Evolutionary conservation across 2,797 vertebrate species (phyloP).

Genomic region (Gallinago nigripennis): DNA sequence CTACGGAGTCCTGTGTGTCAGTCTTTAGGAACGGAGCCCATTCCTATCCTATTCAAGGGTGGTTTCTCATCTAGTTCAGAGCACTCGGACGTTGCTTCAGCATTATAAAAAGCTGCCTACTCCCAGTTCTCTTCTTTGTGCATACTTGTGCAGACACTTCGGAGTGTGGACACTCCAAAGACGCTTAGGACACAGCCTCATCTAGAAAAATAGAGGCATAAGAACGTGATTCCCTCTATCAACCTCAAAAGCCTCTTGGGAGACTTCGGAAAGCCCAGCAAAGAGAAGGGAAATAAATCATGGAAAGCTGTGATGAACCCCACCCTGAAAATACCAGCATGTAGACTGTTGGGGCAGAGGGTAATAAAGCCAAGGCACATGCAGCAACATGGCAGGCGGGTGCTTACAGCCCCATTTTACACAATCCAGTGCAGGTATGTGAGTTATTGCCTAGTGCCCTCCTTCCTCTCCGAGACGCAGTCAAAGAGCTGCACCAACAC

Average conservation of each 20-base stretch:
- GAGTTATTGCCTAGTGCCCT: conserved; percentile 51
- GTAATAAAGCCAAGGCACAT: conserved; percentile 20
- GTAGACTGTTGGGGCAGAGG: neutral
- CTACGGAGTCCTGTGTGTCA: neutral
- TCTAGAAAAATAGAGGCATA: neutral
- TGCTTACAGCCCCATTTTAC: conserved; percentile 40
- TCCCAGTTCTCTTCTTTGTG: neutral
- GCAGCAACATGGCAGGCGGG: conserved; percentile 46
- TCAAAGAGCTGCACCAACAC: conserved; percentile 58
- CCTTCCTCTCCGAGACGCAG: neutral
- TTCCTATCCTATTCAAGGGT: neutral
- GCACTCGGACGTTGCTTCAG: neutral
- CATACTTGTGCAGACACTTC: neutral
- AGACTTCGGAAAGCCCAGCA: neutral
- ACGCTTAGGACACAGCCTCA: neutral
- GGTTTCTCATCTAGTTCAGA: neutral
- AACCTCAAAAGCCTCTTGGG: neutral
- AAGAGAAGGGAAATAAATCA: conserved; percentile 43
- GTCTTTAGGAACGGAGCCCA: neutral
- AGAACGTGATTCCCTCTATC: neutral
- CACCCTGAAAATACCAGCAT: conserved; percentile 40
- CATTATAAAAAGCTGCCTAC: neutral
- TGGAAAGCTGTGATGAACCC: conserved; percentile 23
- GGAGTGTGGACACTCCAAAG: neutral
- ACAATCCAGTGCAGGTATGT: conserved; percentile 50